Base-by-base conservation (phyloP, 1,140 invertebrate species). In the Drosophila eugracilis region DNA sequence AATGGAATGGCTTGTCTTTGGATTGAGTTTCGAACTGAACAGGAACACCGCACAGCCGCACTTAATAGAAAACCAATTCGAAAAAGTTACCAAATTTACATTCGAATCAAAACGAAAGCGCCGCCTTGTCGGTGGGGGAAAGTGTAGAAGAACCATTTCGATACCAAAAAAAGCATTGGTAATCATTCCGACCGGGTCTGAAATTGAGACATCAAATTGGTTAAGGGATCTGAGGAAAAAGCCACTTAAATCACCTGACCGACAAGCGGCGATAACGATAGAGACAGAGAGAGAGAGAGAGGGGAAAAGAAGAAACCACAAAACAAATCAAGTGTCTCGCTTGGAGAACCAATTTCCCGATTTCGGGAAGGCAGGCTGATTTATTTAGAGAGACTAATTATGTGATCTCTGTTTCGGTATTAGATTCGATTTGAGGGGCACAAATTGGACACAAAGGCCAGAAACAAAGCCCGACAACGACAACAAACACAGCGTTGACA, bases 361-460 rank as follows among this genome's bases (percentile, higher is more conserved):
- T 76, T 76, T n/a, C n/a, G 48, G 69, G 58, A 72, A 63, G 62
- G 50, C 74, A 55, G 65, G 41, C 42, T 88, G 83, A 86, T 86
- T 86, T 86, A 86, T 86, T 86, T 78, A 48, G 60, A 86, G 78
- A 83, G 60, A 83, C 83, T 88, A 86, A 86, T 86, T 86, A 86
- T 84, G 71, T 73, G 72, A 81, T 78, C 67, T 77, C 73, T 75
- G 48, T 47, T 49, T 71, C 60, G 22, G 60, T 22, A 52, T 67
- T 66, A 67, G 63, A 67, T 67, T 24, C 58, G 12, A 59, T 26
- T 36, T 5, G 26, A 30, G 53, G 24, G 2, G 5, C 21, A n/a
- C 21, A 5, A 5, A 58, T 4, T 12, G 30, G 10, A 1, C 30
- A 12, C n/a, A 63, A 45, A 26, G 7, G 34, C 30, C 26, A 7